Base-by-base conservation (phyloP, 2,888 invertebrate species). In the Dasysyrphus tricinctus region DNA sequence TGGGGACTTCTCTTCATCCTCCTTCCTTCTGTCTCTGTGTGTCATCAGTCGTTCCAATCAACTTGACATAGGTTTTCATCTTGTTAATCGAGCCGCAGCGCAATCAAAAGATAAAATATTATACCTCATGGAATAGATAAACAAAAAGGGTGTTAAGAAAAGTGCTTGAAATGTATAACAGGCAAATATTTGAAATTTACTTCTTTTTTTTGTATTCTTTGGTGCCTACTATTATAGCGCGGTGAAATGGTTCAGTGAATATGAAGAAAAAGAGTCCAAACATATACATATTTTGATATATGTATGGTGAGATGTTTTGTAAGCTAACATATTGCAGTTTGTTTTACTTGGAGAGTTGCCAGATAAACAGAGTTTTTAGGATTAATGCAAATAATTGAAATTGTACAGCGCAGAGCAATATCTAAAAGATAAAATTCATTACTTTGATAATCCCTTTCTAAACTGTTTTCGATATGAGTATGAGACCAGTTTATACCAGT, bases 21-120 rank as follows among this genome's bases (percentile, higher is more conserved):
- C 5, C 49, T n/a, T 37, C 12, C 1, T 9, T 24, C 12, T 29
- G 9, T 0, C 24, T 54, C 6, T 19, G 9, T 69, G 61, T 61
- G 61, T 61, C 61, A 24, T 39, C 49, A n/a, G 34, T 69, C 47
- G 51, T 69, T 51, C 51, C 49, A 51, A 61, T 77, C 84, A 80
- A 80, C 81, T 77, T 77, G 81, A 61, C 85, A 85, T 73, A 72
- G 80, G 84, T 80, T 84, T 73, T 73, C 73, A 72, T 80, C 74
- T 84, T 73, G 76, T 76, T 77, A 72, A 73, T 80, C 61, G 67
- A 80, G 72, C 80, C 76, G 76, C 76, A 39, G 16, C 51, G 5
- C 72, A 59, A 42, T 59, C 57, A 49, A 61, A 59, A 49, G 51
- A 63, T n/a, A n/a, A 42, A 42, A 44, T 59, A 67, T 56, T 72